These are phyloP conservation scores for Hymenopus coronatus DNA, from an alignment of 2,888 invertebrate genomes.

Conservation along the genomic window DNA sequence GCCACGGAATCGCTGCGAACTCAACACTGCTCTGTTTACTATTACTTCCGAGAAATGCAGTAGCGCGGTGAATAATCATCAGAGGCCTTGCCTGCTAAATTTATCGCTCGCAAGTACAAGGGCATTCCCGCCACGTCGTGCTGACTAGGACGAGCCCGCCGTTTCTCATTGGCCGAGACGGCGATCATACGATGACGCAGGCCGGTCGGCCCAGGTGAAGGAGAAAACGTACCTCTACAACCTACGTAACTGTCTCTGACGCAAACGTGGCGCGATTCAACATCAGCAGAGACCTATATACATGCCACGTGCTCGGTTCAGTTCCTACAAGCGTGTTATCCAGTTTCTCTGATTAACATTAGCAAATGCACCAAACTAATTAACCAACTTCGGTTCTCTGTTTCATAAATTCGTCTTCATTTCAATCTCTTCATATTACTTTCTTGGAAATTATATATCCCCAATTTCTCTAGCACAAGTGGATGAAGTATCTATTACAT, in stretches of 20 bases:
- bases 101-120: not conserved
- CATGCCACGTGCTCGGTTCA: not conserved
- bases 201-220: slow-evolving; percentile 4
- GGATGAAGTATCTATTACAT: too few species aligned
- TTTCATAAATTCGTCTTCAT: too few species aligned
- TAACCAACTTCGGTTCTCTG: too few species aligned
- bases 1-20: not conserved
- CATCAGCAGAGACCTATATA: not conserved
- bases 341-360: too few species aligned
- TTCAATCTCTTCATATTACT: too few species aligned
- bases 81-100: not conserved
- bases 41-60: not conserved
- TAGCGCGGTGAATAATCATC: not conserved
- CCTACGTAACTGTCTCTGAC: not conserved
- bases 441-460: too few species aligned
- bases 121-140: not conserved
- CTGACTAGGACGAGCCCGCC: not conserved
- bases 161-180: slow-evolving; percentile 12
- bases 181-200: slow-evolving; percentile 27
- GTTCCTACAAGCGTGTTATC: too few species aligned
- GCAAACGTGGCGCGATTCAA: not conserved
- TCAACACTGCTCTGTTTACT: not conserved
- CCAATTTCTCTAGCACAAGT: too few species aligned
- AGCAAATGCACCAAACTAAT: too few species aligned
- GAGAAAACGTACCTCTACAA: not conserved